phyloP scores from a whole-genome alignment of 1,140 invertebrate species.

The Neodiprion pinetum region DNA sequence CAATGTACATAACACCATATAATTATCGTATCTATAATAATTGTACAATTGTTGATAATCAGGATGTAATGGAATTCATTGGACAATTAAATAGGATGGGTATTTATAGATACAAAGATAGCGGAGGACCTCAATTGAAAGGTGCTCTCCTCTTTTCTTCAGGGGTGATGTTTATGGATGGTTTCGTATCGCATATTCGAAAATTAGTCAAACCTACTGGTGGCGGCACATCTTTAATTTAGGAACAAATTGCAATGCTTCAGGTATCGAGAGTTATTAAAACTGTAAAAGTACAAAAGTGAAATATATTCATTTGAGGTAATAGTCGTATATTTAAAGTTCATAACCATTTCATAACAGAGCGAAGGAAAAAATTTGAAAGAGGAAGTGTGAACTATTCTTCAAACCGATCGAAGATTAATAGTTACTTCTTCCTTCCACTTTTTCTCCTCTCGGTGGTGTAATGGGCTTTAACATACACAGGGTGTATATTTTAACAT shows the following conservation, averaged over 20 bases:
- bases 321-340: not conserved
- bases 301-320: constrained; percentile 44
- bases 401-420: too few relatives aligned
- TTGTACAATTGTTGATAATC: constrained; percentile 57
- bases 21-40: constrained; percentile 48
- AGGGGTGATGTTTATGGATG: not conserved
- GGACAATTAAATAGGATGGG: constrained; percentile 54
- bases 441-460: too few relatives aligned
- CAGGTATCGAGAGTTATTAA: constrained; percentile 47
- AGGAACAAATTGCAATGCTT: constrained; percentile 3
- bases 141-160: not conserved
- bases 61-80: constrained; percentile 53
- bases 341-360: too few relatives aligned
- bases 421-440: too few relatives aligned
- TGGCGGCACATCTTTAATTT: not conserved
- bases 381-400: too few relatives aligned
- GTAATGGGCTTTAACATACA: too few relatives aligned
- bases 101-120: constrained; percentile 49
- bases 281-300: constrained; percentile 61
- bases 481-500: too few relatives aligned
- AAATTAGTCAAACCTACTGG: not conserved
- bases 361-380: too few relatives aligned
- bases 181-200: not conserved
- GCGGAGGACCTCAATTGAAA: constrained; percentile 8
- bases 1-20: constrained; percentile 57